Evolutionary conservation across 1,140 invertebrate species (phyloP).

Genomic region (Eumeta japonica): DNA sequence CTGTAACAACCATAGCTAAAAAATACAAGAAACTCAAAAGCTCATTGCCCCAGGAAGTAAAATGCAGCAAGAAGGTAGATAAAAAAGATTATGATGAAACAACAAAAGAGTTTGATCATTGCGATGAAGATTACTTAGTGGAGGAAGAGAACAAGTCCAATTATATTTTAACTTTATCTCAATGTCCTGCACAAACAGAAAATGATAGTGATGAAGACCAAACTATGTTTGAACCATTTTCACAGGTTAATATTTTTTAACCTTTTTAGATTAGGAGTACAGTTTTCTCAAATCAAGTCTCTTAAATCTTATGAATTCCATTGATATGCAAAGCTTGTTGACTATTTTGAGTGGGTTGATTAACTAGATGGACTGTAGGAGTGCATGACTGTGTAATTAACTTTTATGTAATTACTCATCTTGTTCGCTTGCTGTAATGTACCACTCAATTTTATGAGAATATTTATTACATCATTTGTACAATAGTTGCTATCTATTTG

Average conservation of each 20-base stretch:
- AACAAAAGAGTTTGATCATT: not conserved
- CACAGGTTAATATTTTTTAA: constrained; percentile 55
- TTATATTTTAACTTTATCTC: constrained; percentile 70
- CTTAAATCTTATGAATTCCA: too few relatives aligned
- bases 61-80: not conserved
- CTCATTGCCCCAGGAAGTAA: constrained; percentile 7
- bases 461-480: too few relatives aligned
- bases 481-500: too few relatives aligned
- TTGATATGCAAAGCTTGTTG: too few relatives aligned
- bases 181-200: constrained; percentile 41
- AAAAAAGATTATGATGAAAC: not conserved
- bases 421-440: too few relatives aligned
- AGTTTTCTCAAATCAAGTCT: too few relatives aligned
- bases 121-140: constrained; percentile 37
- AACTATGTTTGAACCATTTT: constrained; percentile 65
- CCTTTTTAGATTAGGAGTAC: constrained; percentile 8
- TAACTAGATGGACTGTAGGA: too few relatives aligned
- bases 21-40: constrained; percentile 36
- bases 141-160: constrained; percentile 60
- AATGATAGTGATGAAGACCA: constrained; percentile 28
- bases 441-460: too few relatives aligned
- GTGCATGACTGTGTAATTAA: too few relatives aligned
- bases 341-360: too few relatives aligned
- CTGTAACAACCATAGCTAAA: constrained; percentile 56
- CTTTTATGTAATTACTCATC: too few relatives aligned